Base-by-base conservation (phyloP, 2,888 invertebrate species). In the Salticus scenicus region DNA sequence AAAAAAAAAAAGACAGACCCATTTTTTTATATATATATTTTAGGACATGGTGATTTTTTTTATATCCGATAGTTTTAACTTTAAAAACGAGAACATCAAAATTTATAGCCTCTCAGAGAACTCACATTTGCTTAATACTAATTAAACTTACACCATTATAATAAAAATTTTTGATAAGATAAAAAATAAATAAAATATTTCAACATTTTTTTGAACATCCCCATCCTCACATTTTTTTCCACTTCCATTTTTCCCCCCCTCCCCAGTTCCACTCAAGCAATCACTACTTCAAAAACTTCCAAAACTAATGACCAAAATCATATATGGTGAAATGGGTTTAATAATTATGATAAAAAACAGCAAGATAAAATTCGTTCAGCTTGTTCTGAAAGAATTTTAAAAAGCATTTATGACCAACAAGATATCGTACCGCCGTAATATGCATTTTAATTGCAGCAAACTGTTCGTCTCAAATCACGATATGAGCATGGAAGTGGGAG, bases 401-500 rank as follows among this genome's bases (percentile, higher is more conserved):
- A 57, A 57, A 57, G 47, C 17, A 47, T 47, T 47, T 47, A 24
- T 57, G 57, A 20, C 57, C 4, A 47, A 10, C 17, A 47, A 5
- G 57, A 24, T 1, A 57, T n/a, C n/a, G 20, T 4, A n/a, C 2
- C 5, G 17, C 14, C 20, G 57, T 2, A 8, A 57, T 57, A 57
- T 57, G 17, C 5, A 5, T 12, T 57, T 57, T 57, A 57, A 57
- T 57, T 57, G 57, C 24, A 5, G 24, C 57, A 20, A 7, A 8
- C 8, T 24, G 20, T 57, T 57, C 57, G 57, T 57, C 57, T 57
- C 57, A 57, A 57, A 57, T 57, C 57, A 5, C 57, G 57, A 57
- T 57, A 57, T 4, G 57, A 24, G 4, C 24, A 4, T 1, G 24
- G 24, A 57, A 57, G 42, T 24, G 57, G 57, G 42, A 17, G 12